Evolutionary conservation across 2,888 invertebrate genomes (phyloP).

Genomic region (Epiblema foenella): DNA sequence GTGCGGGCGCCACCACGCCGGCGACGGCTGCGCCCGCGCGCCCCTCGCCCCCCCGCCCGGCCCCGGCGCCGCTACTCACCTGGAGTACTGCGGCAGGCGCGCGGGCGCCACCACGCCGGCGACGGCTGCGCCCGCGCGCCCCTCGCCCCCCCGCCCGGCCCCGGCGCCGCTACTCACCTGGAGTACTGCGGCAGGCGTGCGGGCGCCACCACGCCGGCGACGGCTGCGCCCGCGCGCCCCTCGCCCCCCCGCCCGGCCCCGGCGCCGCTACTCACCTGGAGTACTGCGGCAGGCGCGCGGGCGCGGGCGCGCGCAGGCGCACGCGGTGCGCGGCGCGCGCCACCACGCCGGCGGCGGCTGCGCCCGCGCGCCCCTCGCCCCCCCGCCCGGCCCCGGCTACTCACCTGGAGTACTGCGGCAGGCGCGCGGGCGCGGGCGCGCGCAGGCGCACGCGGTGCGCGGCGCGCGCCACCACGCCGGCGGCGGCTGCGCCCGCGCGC

Average conservation of each 20-base stretch:
- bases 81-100: neutral
- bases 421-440: neutral
- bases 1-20: neutral
- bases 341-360: constrained; percentile 54
- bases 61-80: neutral
- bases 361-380: constrained; percentile 66
- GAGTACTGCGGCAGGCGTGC: neutral
- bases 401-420: neutral
- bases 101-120: neutral
- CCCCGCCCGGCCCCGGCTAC: constrained; percentile 72
- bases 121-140: too few species aligned
- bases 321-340: constrained; percentile 75
- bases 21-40: too few species aligned
- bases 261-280: neutral
- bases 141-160: too few species aligned
- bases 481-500: too few species aligned
- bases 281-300: constrained; percentile 51
- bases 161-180: neutral
- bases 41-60: neutral
- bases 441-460: neutral
- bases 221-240: neutral
- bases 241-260: neutral
- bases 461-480: neutral
- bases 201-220: neutral
- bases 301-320: constrained; percentile 55